Evolutionary conservation across 2,797 vertebrate species (phyloP).

Genomic region (Pogonophryne albipinna): DNA sequence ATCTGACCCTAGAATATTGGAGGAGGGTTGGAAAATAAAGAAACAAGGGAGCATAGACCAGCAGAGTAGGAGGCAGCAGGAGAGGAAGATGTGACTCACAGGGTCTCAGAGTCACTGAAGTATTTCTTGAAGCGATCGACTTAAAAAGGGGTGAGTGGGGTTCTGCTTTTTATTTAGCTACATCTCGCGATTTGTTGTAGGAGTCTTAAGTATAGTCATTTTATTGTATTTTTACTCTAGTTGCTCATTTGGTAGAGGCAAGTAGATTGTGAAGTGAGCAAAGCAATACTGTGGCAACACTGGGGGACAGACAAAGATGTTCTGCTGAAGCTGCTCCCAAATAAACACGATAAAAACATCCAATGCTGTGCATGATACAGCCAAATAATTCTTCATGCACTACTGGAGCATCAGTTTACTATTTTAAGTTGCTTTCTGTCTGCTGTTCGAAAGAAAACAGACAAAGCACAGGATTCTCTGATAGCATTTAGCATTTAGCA

Average conservation of each 20-base stretch:
- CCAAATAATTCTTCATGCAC: too few relatives aligned
- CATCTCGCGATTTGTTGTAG: slow-evolving; percentile 24
- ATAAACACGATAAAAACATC: too few relatives aligned
- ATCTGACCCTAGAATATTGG: slow-evolving; percentile 39
- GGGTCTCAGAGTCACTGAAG: slow-evolving; percentile 50
- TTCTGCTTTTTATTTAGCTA: slow-evolving; percentile 51
- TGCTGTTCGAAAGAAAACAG: neutral
- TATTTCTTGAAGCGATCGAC: slow-evolving; percentile 52
- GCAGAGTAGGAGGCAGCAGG: slow-evolving; percentile 49
- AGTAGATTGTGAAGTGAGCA: neutral
- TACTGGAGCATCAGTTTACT: too few relatives aligned
- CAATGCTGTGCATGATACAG: too few relatives aligned
- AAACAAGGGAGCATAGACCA: slow-evolving; percentile 37
- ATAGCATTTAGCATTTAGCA: too few relatives aligned
- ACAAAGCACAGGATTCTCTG: too few relatives aligned
- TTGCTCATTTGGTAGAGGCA: slow-evolving; percentile 26
- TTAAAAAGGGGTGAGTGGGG: slow-evolving; percentile 43
- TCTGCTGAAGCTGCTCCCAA: too few relatives aligned
- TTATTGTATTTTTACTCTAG: slow-evolving; percentile 41
- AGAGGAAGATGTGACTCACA: slow-evolving; percentile 61
- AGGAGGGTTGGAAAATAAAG: slow-evolving; percentile 22
- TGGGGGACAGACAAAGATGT: too few relatives aligned
- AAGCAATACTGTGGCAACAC: neutral
- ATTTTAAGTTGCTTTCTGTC: too few relatives aligned
- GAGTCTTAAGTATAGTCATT: slow-evolving; percentile 14